These are phyloP conservation scores for Strigops habroptila DNA, from an alignment of 2,113 vertebrate genomes.

Conservation along the genomic window DNA sequence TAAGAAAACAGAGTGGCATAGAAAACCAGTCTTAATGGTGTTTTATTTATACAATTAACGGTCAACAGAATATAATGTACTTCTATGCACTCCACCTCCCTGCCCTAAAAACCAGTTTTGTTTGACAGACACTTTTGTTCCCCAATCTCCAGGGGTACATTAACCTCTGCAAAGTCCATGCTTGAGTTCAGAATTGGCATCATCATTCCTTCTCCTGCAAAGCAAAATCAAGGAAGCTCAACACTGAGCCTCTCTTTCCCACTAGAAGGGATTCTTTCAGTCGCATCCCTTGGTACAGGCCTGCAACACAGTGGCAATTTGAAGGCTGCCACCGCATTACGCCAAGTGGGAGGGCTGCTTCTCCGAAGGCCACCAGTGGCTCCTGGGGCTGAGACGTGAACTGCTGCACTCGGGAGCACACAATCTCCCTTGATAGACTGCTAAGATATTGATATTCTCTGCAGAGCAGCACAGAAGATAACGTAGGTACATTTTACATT, in stretches of 20 bases:
- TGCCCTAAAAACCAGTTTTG: background rate
- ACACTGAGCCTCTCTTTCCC: conserved; percentile 71
- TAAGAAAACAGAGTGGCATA: conserved; percentile 57
- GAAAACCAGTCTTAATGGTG: conserved; percentile 29
- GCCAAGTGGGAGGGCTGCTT: background rate
- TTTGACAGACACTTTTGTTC: conserved; percentile 53
- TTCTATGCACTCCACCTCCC: background rate
- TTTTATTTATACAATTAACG: conserved; percentile 56
- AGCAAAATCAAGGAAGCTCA: conserved; percentile 66
- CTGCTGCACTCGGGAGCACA: background rate
- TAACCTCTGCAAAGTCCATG: conserved; percentile 51
- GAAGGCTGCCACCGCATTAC: background rate
- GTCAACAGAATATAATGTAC: conserved; percentile 44
- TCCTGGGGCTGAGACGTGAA: background rate
- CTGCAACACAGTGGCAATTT: conserved; percentile 14
- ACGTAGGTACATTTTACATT: background rate
- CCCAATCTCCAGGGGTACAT: conserved; percentile 9
- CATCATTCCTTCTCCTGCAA: conserved; percentile 76
- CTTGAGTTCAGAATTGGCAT: conserved; percentile 76
- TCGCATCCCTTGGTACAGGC: conserved; percentile 40
- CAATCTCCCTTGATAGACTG: background rate
- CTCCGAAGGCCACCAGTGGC: background rate
- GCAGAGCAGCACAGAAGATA: background rate
- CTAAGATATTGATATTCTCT: background rate
- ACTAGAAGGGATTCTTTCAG: conserved; percentile 68